Percentiles rank a stretch among this genome's conserved stretches.
Conservation (phyloP, 1,140 invertebrate genomes). For the Ostrea denselamellosa region DNA sequence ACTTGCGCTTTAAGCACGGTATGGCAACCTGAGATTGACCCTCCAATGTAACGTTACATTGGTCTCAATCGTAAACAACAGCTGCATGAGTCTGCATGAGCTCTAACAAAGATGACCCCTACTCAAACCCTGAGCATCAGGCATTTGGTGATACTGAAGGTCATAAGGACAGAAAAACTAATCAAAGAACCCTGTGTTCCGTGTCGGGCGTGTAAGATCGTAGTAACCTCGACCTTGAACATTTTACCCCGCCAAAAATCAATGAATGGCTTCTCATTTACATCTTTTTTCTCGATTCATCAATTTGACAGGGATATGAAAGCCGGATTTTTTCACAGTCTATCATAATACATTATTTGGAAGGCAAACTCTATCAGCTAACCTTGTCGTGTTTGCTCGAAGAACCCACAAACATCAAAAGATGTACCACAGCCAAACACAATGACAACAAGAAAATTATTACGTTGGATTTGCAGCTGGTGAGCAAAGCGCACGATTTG, state of each 20-base stretch:
- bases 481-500: not conserved
- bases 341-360: not conserved
- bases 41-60: conserved; percentile 11
- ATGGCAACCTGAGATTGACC: conserved; percentile 5
- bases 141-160: conserved; percentile 23
- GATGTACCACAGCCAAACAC: not conserved
- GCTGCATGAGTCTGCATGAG: not conserved
- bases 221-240: conserved; percentile 43
- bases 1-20: not conserved
- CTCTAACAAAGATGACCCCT: conserved; percentile 9
- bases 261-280: not conserved
- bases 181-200: not conserved
- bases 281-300: not conserved
- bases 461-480: not conserved
- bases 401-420: too few species aligned
- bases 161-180: conserved; percentile 5
- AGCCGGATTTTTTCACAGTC: not conserved
- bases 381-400: too few species aligned
- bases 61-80: not conserved
- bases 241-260: conserved; percentile 38
- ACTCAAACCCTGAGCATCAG: not conserved
- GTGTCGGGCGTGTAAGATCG: not conserved
- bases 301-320: not conserved
- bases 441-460: not conserved
- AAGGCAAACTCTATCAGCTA: too few species aligned